These are phyloP conservation scores for Triplophysa rosa DNA, from an alignment of 2,113 vertebrate genomes.

Conservation along the genomic window DNA sequence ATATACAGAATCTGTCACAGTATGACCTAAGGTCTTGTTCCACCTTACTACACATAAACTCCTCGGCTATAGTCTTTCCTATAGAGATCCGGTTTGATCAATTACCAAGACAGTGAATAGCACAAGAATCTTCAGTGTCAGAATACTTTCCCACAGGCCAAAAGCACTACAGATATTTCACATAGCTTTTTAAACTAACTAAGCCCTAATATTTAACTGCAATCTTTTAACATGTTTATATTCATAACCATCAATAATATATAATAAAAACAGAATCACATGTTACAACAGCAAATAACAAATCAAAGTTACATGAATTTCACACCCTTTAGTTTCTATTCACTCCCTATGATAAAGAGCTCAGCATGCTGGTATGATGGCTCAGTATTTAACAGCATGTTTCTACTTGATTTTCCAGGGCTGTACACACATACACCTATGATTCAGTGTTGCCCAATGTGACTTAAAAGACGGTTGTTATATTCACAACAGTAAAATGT, in stretches of 20 bases:
- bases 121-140: neutral
- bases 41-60: neutral
- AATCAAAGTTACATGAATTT: neutral
- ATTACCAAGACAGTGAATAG: neutral
- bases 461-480: constrained; percentile 2
- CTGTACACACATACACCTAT: constrained; percentile 26
- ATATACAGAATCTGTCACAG: neutral
- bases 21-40: constrained; percentile 4
- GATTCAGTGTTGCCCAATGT: constrained; percentile 14
- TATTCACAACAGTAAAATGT: neutral
- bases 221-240: neutral
- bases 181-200: neutral
- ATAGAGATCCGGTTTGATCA: constrained; percentile 13
- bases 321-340: neutral
- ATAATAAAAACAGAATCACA: too few species aligned
- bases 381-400: constrained; percentile 52
- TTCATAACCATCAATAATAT: neutral
- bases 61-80: neutral
- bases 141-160: neutral
- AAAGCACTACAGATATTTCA: neutral
- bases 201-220: neutral
- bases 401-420: constrained; percentile 49
- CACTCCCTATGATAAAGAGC: neutral
- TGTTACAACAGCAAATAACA: too few species aligned
- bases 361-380: constrained; percentile 40